These are phyloP conservation scores for Drosophila paranaensis DNA, from an alignment of 2,888 invertebrate species.

Conservation along the genomic window DNA sequence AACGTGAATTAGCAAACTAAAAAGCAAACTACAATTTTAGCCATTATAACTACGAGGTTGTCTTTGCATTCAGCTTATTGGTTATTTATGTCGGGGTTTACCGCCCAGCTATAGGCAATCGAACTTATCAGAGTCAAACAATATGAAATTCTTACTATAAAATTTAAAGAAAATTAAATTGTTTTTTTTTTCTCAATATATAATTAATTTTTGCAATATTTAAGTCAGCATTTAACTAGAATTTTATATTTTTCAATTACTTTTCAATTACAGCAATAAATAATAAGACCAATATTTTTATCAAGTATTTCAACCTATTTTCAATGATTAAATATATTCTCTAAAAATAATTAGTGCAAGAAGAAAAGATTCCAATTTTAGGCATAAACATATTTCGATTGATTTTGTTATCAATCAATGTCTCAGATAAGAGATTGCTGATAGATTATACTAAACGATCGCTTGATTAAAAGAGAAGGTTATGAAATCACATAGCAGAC, in stretches of 20 bases:
- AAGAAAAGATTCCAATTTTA: neutral
- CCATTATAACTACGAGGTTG: neutral
- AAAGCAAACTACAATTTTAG: neutral
- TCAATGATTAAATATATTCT: too few species aligned
- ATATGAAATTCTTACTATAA: neutral
- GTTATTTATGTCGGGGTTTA: neutral
- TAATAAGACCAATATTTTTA: too few species aligned
- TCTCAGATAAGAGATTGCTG: neutral
- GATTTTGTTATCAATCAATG: neutral
- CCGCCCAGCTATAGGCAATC: neutral
- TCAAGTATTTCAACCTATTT: too few species aligned
- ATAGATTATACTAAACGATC: neutral
- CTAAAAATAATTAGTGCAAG: too few species aligned
- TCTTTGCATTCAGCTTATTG: neutral
- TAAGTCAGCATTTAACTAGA: too few species aligned
- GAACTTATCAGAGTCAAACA: neutral
- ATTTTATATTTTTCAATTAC: too few species aligned
- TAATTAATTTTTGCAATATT: too few species aligned
- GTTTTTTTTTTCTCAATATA: too few species aligned
- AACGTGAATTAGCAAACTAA: neutral
- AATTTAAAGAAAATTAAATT: neutral
- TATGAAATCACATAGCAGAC: neutral
- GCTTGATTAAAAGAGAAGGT: neutral
- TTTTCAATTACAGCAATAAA: too few species aligned
- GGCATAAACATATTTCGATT: neutral